These are phyloP conservation scores for Loxodonta africana DNA, from an alignment of 2,113 vertebrate genomes.

Conservation along the genomic window DNA sequence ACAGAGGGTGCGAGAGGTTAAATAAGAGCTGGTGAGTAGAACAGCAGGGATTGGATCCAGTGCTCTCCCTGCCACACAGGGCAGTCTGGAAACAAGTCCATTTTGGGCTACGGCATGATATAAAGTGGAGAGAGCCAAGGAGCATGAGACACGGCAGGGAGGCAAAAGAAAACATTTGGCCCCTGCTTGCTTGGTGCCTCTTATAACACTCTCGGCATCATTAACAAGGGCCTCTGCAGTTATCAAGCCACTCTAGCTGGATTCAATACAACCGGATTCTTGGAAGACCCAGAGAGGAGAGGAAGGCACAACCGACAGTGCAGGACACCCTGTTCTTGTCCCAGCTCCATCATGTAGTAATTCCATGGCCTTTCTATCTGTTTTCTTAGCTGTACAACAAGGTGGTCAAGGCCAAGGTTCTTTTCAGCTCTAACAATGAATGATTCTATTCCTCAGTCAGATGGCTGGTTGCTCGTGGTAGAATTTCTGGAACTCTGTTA, in stretches of 20 bases:
- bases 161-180: background rate
- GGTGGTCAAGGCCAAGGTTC: conserved; percentile 40
- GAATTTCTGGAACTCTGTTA: background rate
- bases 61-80: background rate
- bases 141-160: background rate
- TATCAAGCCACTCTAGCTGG: background rate
- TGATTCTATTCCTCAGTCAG: background rate
- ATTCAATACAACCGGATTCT: background rate
- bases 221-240: background rate
- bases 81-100: background rate
- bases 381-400: conserved; percentile 20
- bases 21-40: background rate
- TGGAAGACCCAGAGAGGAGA: background rate
- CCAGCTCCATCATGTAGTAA: background rate
- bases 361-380: background rate
- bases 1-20: background rate
- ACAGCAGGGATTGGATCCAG: background rate
- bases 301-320: background rate
- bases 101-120: background rate
- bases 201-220: accelerated
- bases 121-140: background rate
- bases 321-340: background rate
- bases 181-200: background rate
- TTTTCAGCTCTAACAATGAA: background rate
- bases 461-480: background rate